These are phyloP conservation scores for Poecile atricapillus DNA, from an alignment of 2,113 vertebrate species.

Conservation along the genomic window DNA sequence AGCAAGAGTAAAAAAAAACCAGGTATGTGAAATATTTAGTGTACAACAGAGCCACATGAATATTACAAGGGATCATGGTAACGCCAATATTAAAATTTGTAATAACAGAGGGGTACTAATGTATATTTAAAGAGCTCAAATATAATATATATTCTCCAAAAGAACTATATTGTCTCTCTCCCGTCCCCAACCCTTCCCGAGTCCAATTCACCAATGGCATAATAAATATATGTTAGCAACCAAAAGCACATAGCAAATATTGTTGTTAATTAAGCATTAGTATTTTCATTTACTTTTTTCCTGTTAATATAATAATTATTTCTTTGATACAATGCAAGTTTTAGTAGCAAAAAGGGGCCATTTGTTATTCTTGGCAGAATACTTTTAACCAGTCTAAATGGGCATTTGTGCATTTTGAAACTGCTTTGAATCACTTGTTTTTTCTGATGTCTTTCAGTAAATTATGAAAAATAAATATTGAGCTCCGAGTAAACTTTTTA, in stretches of 20 bases:
- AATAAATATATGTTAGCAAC: not conserved
- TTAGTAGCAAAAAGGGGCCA: not conserved
- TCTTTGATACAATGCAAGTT: not conserved
- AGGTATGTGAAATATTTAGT: not conserved
- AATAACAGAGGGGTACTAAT: not conserved
- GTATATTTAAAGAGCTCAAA: not conserved
- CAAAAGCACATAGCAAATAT: not conserved
- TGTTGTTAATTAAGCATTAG: not conserved
- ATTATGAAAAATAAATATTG: not conserved
- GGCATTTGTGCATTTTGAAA: not conserved
- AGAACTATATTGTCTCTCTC: not conserved
- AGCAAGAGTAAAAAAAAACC: not conserved
- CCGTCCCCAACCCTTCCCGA: rapidly evolving
- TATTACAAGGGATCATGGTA: not conserved
- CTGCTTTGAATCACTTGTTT: not conserved
- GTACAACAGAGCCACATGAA: not conserved
- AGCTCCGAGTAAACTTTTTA: not conserved
- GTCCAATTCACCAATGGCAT: not conserved
- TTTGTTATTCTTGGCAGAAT: not conserved
- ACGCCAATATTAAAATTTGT: not conserved
- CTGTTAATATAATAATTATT: not conserved
- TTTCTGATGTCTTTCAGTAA: not conserved
- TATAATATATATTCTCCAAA: not conserved
- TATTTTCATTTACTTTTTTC: not conserved
- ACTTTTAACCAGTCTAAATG: not conserved